Base-by-base conservation (phyloP, 2,888 invertebrate genomes). In the Synergus umbraculus region DNA sequence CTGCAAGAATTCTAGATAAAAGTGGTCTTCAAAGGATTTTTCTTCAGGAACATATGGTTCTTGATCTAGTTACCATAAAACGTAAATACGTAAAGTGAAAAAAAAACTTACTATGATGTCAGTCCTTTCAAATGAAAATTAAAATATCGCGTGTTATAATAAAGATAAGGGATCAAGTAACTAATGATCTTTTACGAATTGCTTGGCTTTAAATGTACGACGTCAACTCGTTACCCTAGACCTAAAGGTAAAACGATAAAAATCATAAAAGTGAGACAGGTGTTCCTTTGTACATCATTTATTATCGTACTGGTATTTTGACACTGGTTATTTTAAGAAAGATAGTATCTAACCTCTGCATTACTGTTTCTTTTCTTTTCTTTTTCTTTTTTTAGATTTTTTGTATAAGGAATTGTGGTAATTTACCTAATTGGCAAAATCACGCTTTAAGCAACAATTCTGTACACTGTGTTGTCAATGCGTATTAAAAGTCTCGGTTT, bases 281-380 rank as follows among this genome's bases (percentile, higher is more conserved):
- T 78, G 73, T 82, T 81, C 79, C 90, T 91, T 91, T 91, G 90
- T 91, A 91, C 90, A 91, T 89, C 87, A 86, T 89, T 91, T 91
- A 90, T 92, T 91, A 91, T 90, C 88, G 86, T 89, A 91, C 89
- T 88, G 86, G 88, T 91, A 90, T 88, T 91, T 92, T 92, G 91
- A 91, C 92, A 91, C 91, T 90, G 89, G 90, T 91, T 91, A 90
- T 89, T 91, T 91, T 92, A 91, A 89, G 91, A 91, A 92, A 92
- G 91, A 91, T 91, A 91, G 91, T 91, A 89, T 91, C 90, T 91
- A 91, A 88, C 87, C 88, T 91, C 88, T 90, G 88, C 85, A 83
- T 85, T 85, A 86, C 86, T 87, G 82, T 77, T 79, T 78, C 73
- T 65, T 81, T 79, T 81, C 77, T 80, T 81, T 76, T 76, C 44